These are phyloP conservation scores for Colistium nudipinnis DNA, from an alignment of 2,113 vertebrate species.

Conservation along the genomic window DNA sequence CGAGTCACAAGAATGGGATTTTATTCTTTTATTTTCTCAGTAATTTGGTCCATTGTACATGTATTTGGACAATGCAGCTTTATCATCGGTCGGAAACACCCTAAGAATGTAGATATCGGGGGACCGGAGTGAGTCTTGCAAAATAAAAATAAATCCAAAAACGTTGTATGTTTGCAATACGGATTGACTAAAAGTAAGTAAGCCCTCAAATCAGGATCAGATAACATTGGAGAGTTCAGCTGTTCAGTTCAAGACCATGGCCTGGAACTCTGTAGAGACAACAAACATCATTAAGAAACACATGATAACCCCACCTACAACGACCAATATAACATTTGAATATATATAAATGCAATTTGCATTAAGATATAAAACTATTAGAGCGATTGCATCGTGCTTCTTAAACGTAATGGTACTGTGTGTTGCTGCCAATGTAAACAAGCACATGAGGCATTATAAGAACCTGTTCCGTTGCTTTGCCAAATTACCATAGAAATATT, in stretches of 20 bases:
- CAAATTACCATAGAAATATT: too few relatives aligned
- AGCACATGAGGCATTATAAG: neutral
- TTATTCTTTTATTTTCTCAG: slow-evolving; percentile 77
- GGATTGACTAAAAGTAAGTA: slow-evolving; percentile 24
- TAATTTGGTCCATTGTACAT: slow-evolving; percentile 64
- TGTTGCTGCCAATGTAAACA: too few relatives aligned
- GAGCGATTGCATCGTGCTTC: too few relatives aligned
- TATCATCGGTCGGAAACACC: slow-evolving; percentile 44
- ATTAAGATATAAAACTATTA: neutral
- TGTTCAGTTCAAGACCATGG: slow-evolving; percentile 90
- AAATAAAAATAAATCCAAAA: slow-evolving; percentile 28
- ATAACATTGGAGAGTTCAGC: slow-evolving; percentile 17
- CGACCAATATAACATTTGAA: neutral
- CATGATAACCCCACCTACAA: too few relatives aligned
- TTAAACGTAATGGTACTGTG: too few relatives aligned
- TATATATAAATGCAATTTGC: too few relatives aligned
- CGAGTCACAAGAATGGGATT: slow-evolving; percentile 38
- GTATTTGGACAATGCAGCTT: slow-evolving; percentile 50
- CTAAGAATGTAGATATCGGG: slow-evolving; percentile 35
- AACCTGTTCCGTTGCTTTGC: neutral
- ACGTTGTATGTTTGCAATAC: slow-evolving; percentile 25
- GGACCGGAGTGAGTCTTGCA: slow-evolving; percentile 25
- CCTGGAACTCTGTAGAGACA: slow-evolving; percentile 90
- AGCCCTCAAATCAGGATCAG: slow-evolving; percentile 51
- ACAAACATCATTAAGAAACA: neutral